Evolutionary conservation across 2,113 vertebrate species (phyloP).

Genomic region (Semnornis frantzii): DNA sequence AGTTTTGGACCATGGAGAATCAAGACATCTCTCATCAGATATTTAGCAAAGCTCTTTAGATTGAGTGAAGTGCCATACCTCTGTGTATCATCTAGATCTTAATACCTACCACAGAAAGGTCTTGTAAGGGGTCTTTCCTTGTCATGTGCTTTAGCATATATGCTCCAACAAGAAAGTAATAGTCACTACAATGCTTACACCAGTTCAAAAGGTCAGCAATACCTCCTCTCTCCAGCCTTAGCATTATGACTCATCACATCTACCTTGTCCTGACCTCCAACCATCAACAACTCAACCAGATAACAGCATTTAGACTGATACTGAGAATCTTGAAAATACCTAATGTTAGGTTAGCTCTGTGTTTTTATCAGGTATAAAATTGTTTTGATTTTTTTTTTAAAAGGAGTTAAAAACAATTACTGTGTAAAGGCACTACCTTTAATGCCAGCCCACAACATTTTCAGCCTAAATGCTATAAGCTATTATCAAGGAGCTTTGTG

Average conservation of each 20-base stretch:
- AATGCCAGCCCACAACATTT: not conserved
- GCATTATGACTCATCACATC: not conserved
- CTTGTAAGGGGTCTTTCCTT: not conserved
- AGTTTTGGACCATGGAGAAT: not conserved
- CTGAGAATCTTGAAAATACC: not conserved
- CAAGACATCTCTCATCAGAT: not conserved
- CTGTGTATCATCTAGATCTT: not conserved
- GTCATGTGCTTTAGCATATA: not conserved
- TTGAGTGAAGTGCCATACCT: fast-evolving
- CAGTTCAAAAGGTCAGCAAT: not conserved
- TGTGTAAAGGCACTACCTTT: not conserved
- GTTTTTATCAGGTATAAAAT: not conserved
- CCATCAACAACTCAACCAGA: not conserved
- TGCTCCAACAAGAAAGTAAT: not conserved
- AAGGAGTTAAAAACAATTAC: not conserved
- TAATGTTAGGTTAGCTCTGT: not conserved
- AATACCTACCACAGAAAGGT: not conserved
- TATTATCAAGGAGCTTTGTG: not conserved
- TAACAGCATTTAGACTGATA: not conserved
- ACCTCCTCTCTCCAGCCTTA: not conserved
- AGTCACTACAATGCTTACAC: not conserved
- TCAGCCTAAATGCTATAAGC: not conserved
- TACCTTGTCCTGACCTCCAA: not conserved
- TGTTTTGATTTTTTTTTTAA: not conserved
- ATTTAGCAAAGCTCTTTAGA: not conserved